Base-by-base conservation (phyloP, 64 coral and sea anemone species). In the Porites australiensis region DNA sequence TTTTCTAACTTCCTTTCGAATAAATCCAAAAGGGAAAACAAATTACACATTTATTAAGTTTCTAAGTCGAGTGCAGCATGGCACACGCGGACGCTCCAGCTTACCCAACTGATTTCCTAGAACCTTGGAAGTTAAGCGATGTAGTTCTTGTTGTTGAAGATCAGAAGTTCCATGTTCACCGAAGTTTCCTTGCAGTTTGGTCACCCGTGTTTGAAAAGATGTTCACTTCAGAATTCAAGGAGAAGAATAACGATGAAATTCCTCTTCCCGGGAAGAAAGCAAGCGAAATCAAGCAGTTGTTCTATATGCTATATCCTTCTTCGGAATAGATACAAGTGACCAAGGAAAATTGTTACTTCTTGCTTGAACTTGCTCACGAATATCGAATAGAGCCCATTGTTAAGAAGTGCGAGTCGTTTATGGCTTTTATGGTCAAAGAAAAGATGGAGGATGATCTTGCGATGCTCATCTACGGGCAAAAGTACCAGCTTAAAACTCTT, bases 151-250 rank as follows among this genome's bases (percentile, higher is more conserved):
- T 37, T 0, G 27, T 37, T 37, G 27, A 37, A 37, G 27, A 37
- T 37, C 27, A 37, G 27, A 37, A 74, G 91, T 89, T 88, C 15
- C 49, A 96, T 64, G 94, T 92, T 5, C 94, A 96, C 75, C 79
- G 81, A 55, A 5, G 16, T 3, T 89, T 72, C 18, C 86, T 96
- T 19, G 50, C 84, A 12, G 49, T 89, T 27, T 92, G 85, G 55
- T 96, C 94, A 4, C 89, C 94, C 10, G 90, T 96, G 8, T 96
- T 96, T 65, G 90, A 92, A 20, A 54, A 19, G 46, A 96, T 79
- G 76, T 79, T 79, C 14, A 55, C 50, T 8, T 1, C 46, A n/a
- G 46, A 77, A 15, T 77, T 77, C n/a, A 52, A 77, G 11, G 75
- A 77, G 19, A 77, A 77, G 44, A 58, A 59, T 3, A 37, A 37